Percentiles rank a stretch among this genome's conserved stretches.
These are phyloP conservation scores for Choristoneura fumiferana DNA, from an alignment of 1,140 invertebrate genomes.

Conservation along the genomic window DNA sequence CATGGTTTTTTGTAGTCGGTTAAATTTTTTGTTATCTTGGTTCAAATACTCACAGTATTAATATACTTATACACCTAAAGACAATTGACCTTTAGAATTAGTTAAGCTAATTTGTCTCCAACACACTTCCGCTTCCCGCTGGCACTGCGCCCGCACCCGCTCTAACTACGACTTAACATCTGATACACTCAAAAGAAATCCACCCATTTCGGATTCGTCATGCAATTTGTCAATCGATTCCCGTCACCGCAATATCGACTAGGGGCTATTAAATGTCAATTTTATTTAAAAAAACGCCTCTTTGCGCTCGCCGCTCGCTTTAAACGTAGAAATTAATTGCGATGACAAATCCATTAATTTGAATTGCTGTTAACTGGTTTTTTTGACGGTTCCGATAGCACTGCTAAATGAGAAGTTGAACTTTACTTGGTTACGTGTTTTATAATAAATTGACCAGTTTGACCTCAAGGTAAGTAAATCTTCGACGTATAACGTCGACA, in stretches of 20 bases:
- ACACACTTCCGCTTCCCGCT: not conserved
- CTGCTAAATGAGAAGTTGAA: constrained; percentile 25
- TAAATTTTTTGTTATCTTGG: too few relatives aligned
- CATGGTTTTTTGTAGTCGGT: too few relatives aligned
- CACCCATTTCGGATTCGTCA: constrained; percentile 75
- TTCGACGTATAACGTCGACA: too few relatives aligned
- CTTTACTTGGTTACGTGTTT: constrained; percentile 2
- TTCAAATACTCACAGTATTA: too few relatives aligned
- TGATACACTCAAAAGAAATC: constrained; percentile 69
- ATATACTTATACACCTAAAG: too few relatives aligned
- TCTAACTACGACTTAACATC: constrained; percentile 57
- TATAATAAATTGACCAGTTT: too few relatives aligned
- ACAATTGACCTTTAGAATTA: too few relatives aligned
- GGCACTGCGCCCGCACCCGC: not conserved
- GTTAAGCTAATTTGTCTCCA: too few relatives aligned
- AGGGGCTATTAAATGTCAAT: constrained; percentile 69
- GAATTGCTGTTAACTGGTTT: constrained; percentile 67
- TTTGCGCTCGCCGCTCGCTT: constrained; percentile 65
- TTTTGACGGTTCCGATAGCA: constrained; percentile 17
- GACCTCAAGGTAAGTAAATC: too few relatives aligned
- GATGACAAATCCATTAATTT: constrained; percentile 76
- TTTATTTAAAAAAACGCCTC: constrained; percentile 58
- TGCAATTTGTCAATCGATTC: constrained; percentile 76
- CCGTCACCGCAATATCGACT: constrained; percentile 62
- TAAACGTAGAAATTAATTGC: constrained; percentile 75